Evolutionary conservation across 2,113 vertebrate genomes (phyloP), one percentile per base, ranked within the genome.

Genomic region (Spheniscus mendiculus): DNA sequence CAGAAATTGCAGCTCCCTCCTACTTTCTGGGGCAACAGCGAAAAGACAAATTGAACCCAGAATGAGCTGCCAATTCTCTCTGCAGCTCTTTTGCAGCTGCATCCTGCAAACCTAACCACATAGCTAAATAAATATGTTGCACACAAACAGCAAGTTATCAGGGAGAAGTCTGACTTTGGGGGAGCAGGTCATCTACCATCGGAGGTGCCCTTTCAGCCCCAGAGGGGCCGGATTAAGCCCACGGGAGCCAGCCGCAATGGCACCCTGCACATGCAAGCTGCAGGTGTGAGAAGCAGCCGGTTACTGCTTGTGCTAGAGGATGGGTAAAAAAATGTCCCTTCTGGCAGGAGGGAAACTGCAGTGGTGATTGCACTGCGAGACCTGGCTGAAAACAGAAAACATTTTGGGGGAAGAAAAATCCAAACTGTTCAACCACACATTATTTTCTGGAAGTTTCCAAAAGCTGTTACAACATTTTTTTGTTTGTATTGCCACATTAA

Each of bases 201-300:
- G 34, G 62, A 59, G 27, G 1, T 82, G 14, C 12, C 27, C 12
- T 25, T 65, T 34, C 12, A 34, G 58, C 26, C 10, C 12, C 32
- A 20, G 29, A 70, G 22, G 12, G 5, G 23, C 12, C 0, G 2
- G 44, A 17, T 0, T 36, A 52, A 88, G 38, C 32, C 32, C 1
- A 4, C 1, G 12, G 36, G 36, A 81, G 21, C 12, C 34, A 49
- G 30, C 10, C 2, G 1, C 14, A 14, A 10, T 0, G 2, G 15
- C 30, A 42, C 23, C 14, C 59, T 36, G 59, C 32, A 36, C 49
- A 45, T 0, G 0, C 15, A 30, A 36, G 22, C n/a, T 88, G 77
- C 22, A 27, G 26, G 38, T 36, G 38, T 53, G 25, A 73, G 49
- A 47, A 73, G 59, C 8, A 66, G 29, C 18, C 0, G 0, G 11